A percentile compares a stretch with the other conserved stretches of the same genome.
Evolutionary conservation across 2,888 invertebrate genomes (phyloP).

Genomic region (Leucoptera coffeella): DNA sequence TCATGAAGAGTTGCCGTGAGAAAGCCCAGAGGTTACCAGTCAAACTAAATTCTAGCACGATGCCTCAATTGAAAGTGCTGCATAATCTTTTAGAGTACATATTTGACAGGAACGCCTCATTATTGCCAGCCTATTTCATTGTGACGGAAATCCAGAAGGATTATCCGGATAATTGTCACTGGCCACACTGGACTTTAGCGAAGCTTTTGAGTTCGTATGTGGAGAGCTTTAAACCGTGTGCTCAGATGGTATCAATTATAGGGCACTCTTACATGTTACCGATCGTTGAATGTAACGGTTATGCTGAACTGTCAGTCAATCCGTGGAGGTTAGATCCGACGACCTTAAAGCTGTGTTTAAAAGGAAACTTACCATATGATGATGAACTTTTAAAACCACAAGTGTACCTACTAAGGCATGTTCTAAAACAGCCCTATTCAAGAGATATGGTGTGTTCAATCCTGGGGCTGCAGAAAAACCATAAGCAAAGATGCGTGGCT

Average conservation of each 20-base stretch:
- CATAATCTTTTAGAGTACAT: slow-evolving; percentile 81
- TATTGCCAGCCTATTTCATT: slow-evolving; percentile 91
- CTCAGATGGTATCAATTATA: slow-evolving; percentile 93
- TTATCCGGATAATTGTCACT: slow-evolving; percentile 70
- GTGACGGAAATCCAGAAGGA: slow-evolving; percentile 92
- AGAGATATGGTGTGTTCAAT: slow-evolving; percentile 94
- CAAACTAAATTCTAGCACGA: slow-evolving; percentile 69
- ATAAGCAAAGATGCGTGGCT: slow-evolving; percentile 80
- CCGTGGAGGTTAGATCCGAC: slow-evolving; percentile 90
- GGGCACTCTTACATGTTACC: slow-evolving; percentile 89
- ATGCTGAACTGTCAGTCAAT: slow-evolving; percentile 82
- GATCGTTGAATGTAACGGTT: slow-evolving; percentile 88
- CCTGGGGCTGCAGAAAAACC: slow-evolving; percentile 89
- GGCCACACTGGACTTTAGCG: slow-evolving; percentile 92
- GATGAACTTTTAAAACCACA: slow-evolving; percentile 85
- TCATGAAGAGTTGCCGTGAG: slow-evolving; percentile 88
- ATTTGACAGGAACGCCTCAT: slow-evolving; percentile 85
- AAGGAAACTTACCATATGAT: slow-evolving; percentile 79
- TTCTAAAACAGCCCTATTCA: slow-evolving; percentile 91
- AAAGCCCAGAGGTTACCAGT: slow-evolving; percentile 79
- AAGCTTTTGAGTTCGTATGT: slow-evolving; percentile 82
- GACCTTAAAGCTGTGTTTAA: slow-evolving; percentile 60
- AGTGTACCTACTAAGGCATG: slow-evolving; percentile 79
- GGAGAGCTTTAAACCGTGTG: slow-evolving; percentile 87
- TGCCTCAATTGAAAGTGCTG: slow-evolving; percentile 76